These are phyloP conservation scores for Disparrhopalites patrizii DNA, from an alignment of 2,888 invertebrate genomes.

Conservation along the genomic window DNA sequence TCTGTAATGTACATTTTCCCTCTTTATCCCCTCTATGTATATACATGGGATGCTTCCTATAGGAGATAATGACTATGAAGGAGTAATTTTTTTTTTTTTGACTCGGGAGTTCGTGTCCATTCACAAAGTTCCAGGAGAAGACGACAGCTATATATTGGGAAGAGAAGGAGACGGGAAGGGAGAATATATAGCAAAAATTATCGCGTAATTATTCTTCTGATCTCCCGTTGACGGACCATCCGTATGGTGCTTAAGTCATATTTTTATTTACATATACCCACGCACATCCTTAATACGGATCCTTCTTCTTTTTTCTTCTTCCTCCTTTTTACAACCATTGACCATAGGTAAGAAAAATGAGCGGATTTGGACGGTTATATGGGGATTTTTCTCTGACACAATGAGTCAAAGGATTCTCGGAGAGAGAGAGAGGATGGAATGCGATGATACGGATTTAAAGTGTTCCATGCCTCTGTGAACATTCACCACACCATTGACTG, in stretches of 20 bases:
- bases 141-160: not conserved
- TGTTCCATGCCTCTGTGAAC: slow-evolving; percentile 32
- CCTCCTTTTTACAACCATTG: too few relatives aligned
- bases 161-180: not conserved
- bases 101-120: slow-evolving; percentile 1
- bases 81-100: not conserved
- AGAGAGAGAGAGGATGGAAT: too few relatives aligned
- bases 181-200: slow-evolving; percentile 36
- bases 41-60: too few relatives aligned
- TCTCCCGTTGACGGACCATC: slow-evolving; percentile 22
- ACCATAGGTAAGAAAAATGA: slow-evolving; percentile 24
- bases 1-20: too few relatives aligned
- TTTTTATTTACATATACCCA: too few relatives aligned
- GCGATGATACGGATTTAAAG: slow-evolving; percentile 40
- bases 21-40: too few relatives aligned
- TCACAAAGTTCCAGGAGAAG: slow-evolving; percentile 11
- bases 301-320: too few relatives aligned
- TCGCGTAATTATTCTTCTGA: slow-evolving; percentile 42
- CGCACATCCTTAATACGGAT: too few relatives aligned
- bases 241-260: slow-evolving; percentile 1
- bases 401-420: slow-evolving; percentile 27
- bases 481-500: slow-evolving; percentile 28
- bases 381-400: slow-evolving; percentile 12
- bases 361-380: slow-evolving; percentile 27
- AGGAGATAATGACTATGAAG: not conserved